Evolutionary conservation across 2,113 vertebrate species (phyloP).

Genomic region (Lasiurus borealis): DNA sequence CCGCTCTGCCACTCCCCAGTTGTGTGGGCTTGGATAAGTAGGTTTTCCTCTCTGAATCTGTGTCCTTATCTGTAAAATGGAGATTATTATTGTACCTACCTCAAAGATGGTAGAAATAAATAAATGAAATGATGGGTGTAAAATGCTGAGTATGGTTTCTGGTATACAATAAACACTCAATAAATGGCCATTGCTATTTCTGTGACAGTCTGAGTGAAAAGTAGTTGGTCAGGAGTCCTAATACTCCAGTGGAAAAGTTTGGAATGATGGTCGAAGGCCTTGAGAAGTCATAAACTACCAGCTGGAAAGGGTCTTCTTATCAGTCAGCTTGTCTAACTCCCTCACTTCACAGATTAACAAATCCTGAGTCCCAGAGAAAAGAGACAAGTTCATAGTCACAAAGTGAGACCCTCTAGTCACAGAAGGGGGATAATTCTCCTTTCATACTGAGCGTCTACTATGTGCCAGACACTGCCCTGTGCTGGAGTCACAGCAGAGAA

Average conservation of each 20-base stretch:
- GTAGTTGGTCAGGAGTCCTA: neutral
- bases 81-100: neutral
- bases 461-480: too few relatives aligned
- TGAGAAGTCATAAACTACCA: neutral
- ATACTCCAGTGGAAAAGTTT: neutral
- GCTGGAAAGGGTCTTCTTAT: neutral
- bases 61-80: neutral
- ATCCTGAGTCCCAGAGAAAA: conserved; percentile 29
- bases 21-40: neutral
- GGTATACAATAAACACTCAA: too few relatives aligned
- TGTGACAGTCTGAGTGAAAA: neutral
- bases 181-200: neutral
- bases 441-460: neutral
- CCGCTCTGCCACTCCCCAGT: neutral
- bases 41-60: neutral
- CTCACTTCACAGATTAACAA: neutral
- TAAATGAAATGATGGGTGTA: neutral
- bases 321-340: neutral
- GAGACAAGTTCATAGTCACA: neutral
- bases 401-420: neutral
- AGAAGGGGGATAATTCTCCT: neutral
- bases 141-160: neutral
- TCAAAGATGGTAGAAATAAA: conserved; percentile 19
- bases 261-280: neutral
- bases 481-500: neutral